These are phyloP conservation scores for Coilia nasus DNA, from an alignment of 2,797 vertebrate species.

Conservation along the genomic window DNA sequence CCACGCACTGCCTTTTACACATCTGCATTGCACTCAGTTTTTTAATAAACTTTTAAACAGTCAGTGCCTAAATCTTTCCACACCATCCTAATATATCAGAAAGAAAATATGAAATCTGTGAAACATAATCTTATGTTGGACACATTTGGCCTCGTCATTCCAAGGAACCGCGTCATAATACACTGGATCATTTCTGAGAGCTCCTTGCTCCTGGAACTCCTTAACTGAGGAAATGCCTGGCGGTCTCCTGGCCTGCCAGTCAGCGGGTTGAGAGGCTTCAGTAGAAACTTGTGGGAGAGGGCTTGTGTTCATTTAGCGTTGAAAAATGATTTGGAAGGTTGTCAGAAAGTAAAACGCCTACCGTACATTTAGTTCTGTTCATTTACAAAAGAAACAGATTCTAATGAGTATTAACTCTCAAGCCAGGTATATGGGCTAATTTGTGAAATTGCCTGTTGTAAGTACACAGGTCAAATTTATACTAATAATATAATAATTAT, in stretches of 20 bases:
- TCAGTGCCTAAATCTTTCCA: background rate
- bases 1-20: conserved; percentile 1
- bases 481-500: too few relatives aligned
- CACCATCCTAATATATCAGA: background rate
- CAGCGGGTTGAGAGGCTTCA: background rate
- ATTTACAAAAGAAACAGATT: too few relatives aligned
- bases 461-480: too few relatives aligned
- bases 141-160: background rate
- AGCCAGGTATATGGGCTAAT: too few relatives aligned
- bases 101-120: background rate
- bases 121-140: background rate
- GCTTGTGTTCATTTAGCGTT: too few relatives aligned
- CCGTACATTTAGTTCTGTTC: too few relatives aligned
- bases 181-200: background rate
- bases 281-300: background rate
- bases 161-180: background rate
- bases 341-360: too few relatives aligned
- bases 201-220: background rate
- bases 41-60: background rate
- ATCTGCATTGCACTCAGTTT: too few relatives aligned
- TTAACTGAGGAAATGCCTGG: background rate
- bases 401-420: too few relatives aligned
- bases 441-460: too few relatives aligned
- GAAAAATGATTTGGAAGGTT: too few relatives aligned
- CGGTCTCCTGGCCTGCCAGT: background rate